Evolutionary conservation across 2,888 invertebrate genomes (phyloP).

Genomic region (Koerneria pararmatus): DNA sequence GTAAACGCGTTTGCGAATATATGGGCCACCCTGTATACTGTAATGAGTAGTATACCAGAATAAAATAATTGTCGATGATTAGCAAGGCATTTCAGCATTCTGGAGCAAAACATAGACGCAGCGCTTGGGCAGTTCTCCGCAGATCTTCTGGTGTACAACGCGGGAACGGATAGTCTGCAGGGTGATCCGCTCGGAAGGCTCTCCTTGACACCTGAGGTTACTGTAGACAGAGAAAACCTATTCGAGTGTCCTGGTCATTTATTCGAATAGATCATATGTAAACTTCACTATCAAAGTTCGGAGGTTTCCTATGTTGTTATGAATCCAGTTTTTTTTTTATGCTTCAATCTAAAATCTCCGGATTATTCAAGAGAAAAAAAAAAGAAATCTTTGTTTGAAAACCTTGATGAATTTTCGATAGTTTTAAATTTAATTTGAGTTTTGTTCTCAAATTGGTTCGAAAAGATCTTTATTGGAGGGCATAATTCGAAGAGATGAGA

Average conservation of each 20-base stretch:
- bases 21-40: no score
- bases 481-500: slow-evolving; percentile 78
- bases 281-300: no score
- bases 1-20: no score
- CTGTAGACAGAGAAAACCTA: not conserved
- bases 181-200: slow-evolving; percentile 77
- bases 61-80: no score
- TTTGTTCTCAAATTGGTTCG: slow-evolving; percentile 8
- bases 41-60: no score
- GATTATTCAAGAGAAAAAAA: not conserved
- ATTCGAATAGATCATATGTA: slow-evolving; percentile 5
- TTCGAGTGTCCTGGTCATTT: slow-evolving; percentile 6
- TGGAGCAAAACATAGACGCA: slow-evolving; percentile 67
- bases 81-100: slow-evolving; percentile 22
- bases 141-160: slow-evolving; percentile 82
- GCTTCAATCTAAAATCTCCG: not conserved
- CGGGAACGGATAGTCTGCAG: slow-evolving; percentile 80
- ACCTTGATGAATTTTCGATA: no score
- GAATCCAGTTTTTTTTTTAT: no score
- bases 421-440: not conserved
- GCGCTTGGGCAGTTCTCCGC: slow-evolving; percentile 63
- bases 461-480: slow-evolving; percentile 66
- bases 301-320: no score
- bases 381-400: not conserved
- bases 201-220: slow-evolving; percentile 70